Evolutionary conservation across 2,797 vertebrate species (phyloP), one percentile per base, ranked within the genome.

Genomic region (Eremophila alpestris): DNA sequence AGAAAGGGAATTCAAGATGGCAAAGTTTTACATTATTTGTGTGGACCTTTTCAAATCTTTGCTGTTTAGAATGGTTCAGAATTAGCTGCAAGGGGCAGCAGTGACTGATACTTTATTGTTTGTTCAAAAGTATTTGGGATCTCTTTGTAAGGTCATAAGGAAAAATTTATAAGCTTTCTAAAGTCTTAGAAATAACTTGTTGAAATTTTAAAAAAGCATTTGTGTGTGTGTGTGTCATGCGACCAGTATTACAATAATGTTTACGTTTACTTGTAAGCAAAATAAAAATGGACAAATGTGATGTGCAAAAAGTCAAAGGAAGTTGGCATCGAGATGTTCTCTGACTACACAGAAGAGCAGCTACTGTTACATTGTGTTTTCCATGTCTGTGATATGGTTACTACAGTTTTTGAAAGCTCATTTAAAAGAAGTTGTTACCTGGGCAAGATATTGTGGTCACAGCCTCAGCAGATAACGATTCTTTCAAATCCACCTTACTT

Each of bases 401-500:
- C 46, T 73, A 16, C 2, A 18, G 32, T 5, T 56, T 75, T 79
- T 84, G 51, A 79, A 71, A 79, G 51, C 21, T 51, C 4, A 1
- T n/a, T 85, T 89, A 29, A 76, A 77, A 85, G 4, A 29, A 86
- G 11, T 36, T 54, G 14, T 74, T 80, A 65, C 17, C 16, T 63
- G 32, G 55, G 41, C 7, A 70, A 18, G n/a, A 19, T 41, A 11
- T 5, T 56, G 14, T 21, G 11, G 16, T n/a, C 38, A 69, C 14
- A 20, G 12, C 24, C 51, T 67, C 52, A 63, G 40, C 24, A 70
- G 34, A 30, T n/a, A 4, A 4, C 0, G 1, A 17, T 17, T 29
- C 18, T 55, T 32, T 75, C 26, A 65, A 27, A 41, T 76, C 26
- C 3, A 7, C 10, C 9, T 54, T 52, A 10, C 41, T 62, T 48